Percentiles rank a stretch among this genome's conserved stretches.
phyloP scores from a whole-genome alignment of 2,113 vertebrate species.

The Brachyistius frenatus region DNA sequence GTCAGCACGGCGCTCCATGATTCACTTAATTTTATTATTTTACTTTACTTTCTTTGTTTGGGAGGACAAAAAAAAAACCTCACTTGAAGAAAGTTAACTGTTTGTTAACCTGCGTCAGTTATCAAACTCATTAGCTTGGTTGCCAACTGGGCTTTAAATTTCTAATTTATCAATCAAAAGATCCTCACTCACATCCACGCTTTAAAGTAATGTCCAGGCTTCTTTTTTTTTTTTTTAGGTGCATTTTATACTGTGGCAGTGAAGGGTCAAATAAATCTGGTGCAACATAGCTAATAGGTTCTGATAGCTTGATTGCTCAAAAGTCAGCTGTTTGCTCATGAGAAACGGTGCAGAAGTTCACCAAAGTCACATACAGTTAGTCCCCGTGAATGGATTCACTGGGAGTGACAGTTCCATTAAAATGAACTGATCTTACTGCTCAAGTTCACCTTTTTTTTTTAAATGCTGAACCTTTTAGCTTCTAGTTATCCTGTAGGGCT shows the following conservation, averaged over 20 bases:
- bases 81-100: too few relatives aligned
- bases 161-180: background rate
- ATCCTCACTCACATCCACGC: too few relatives aligned
- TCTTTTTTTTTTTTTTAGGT: too few relatives aligned
- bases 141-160: background rate
- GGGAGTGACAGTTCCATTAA: background rate
- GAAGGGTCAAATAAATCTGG: background rate
- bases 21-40: too few relatives aligned
- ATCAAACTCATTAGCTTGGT: too few relatives aligned
- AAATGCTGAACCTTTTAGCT: background rate
- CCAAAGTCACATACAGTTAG: background rate
- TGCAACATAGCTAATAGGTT: background rate
- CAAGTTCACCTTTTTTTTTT: background rate
- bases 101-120: too few relatives aligned
- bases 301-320: background rate
- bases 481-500: too few relatives aligned
- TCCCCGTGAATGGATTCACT: background rate
- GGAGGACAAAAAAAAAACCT: too few relatives aligned
- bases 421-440: background rate
- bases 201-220: too few relatives aligned
- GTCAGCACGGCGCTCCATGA: too few relatives aligned
- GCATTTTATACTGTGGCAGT: background rate
- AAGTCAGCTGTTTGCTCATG: background rate
- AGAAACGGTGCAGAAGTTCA: background rate
- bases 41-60: too few relatives aligned